Percentiles rank a stretch among this genome's conserved stretches.
phyloP scores from a whole-genome alignment of 2,888 invertebrate species.

The Rhamnusium bicolor region DNA sequence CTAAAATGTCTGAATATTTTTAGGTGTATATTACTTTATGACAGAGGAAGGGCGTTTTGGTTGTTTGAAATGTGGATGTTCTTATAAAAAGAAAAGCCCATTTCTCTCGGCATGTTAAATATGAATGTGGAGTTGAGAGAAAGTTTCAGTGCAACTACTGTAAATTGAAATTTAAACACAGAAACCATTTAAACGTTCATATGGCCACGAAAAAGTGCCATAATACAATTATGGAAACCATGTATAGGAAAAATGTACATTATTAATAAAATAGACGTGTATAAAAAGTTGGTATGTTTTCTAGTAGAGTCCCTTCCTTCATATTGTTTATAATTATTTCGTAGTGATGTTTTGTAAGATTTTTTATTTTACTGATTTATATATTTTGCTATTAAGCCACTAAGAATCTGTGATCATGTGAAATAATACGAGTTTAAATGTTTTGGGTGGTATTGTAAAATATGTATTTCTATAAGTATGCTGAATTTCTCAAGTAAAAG shows the following conservation, averaged over 20 bases:
- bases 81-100: conserved; percentile 43
- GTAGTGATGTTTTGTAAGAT: too few species aligned
- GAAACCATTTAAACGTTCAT: conserved; percentile 41
- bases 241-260: conserved; percentile 8
- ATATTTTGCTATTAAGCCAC: too few species aligned
- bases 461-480: too few species aligned
- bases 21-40: conserved; percentile 21
- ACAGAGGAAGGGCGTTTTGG: conserved; percentile 47
- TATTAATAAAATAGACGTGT: conserved; percentile 3
- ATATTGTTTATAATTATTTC: too few species aligned
- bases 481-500: too few species aligned
- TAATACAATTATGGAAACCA: conserved; percentile 8
- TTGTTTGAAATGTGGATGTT: conserved; percentile 44
- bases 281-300: too few species aligned
- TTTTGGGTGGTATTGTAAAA: too few species aligned
- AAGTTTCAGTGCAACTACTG: conserved; percentile 58
- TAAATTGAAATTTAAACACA: conserved; percentile 38
- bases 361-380: too few species aligned
- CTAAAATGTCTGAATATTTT: conserved; percentile 12
- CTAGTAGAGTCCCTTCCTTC: too few species aligned
- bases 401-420: too few species aligned
- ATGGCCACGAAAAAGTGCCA: conserved; percentile 39
- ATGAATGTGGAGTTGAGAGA: conserved; percentile 76
- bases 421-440: too few species aligned
- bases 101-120: conserved; percentile 65